phyloP scores from a whole-genome alignment of 2,888 invertebrate genomes.

The Torymus tubicola region DNA sequence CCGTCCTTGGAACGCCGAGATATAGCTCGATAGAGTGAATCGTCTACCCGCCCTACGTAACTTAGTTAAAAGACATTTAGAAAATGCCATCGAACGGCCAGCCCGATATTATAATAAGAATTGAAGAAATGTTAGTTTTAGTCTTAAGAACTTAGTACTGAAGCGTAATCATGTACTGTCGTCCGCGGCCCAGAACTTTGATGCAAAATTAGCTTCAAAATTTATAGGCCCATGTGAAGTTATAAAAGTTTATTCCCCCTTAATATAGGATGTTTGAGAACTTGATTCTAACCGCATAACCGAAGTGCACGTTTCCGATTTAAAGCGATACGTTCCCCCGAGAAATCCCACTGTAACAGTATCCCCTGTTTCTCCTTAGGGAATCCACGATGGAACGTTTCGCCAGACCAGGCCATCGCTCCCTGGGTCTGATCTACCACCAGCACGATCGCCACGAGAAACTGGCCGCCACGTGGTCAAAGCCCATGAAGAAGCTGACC shows the following conservation, averaged over 20 bases:
- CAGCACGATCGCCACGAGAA: too few species aligned
- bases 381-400: too few species aligned
- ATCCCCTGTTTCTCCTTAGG: too few species aligned
- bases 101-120: slow-evolving; percentile 52
- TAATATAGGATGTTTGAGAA: too few species aligned
- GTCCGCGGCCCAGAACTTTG: background rate
- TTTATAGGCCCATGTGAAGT: background rate
- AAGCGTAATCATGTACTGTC: background rate
- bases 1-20: background rate
- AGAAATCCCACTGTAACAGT: too few species aligned
- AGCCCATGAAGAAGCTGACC: too few species aligned
- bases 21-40: background rate
- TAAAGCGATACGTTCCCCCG: too few species aligned
- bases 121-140: slow-evolving; percentile 20
- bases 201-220: slow-evolving; percentile 1
- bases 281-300: too few species aligned
- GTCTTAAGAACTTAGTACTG: slow-evolving; percentile 54
- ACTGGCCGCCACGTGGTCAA: too few species aligned
- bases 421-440: too few species aligned
- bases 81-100: slow-evolving; percentile 36
- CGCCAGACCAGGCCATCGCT: too few species aligned
- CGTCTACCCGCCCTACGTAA: background rate
- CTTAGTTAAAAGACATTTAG: background rate
- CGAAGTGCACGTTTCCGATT: too few species aligned
- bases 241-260: background rate